These are phyloP conservation scores for Planococcus citri DNA, from an alignment of 1,140 invertebrate genomes.

Conservation along the genomic window DNA sequence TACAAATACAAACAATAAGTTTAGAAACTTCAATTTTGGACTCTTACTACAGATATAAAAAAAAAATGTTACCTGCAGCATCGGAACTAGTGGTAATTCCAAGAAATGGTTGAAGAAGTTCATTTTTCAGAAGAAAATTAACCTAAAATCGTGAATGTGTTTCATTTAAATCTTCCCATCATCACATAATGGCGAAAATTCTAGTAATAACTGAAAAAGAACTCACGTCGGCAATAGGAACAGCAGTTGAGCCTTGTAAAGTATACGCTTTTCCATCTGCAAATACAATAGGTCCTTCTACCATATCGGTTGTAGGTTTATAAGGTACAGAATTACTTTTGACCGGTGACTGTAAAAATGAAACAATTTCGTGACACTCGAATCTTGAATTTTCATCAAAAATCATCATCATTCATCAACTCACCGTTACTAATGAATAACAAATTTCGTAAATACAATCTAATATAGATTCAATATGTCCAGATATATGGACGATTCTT, in stretches of 20 bases:
- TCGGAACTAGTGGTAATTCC: neutral
- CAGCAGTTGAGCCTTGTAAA: neutral
- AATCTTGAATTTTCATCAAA: no score
- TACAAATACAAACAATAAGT: neutral
- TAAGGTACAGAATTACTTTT: neutral
- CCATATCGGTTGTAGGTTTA: neutral
- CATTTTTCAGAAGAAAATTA: neutral
- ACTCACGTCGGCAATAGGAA: neutral
- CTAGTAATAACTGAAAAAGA: no score
- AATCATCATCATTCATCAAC: slow-evolving; percentile 25
- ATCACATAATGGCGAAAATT: no score
- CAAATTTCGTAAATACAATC: slow-evolving; percentile 99
- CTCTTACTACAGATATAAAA: neutral
- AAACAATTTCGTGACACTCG: no score
- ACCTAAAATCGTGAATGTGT: no score
- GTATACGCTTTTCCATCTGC: neutral
- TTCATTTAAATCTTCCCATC: no score
- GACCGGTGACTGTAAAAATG: neutral
- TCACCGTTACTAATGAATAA: slow-evolving; percentile 97
- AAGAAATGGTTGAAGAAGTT: neutral
- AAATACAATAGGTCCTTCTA: neutral
- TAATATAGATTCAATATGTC: slow-evolving; percentile 92
- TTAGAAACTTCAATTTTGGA: neutral
- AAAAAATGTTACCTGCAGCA: neutral
- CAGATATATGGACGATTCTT: slow-evolving; percentile 95